A percentile compares a stretch with the other conserved stretches of the same genome.
These are phyloP conservation scores for Athene cunicularia DNA, from an alignment of 2,113 vertebrate genomes.

Conservation along the genomic window DNA sequence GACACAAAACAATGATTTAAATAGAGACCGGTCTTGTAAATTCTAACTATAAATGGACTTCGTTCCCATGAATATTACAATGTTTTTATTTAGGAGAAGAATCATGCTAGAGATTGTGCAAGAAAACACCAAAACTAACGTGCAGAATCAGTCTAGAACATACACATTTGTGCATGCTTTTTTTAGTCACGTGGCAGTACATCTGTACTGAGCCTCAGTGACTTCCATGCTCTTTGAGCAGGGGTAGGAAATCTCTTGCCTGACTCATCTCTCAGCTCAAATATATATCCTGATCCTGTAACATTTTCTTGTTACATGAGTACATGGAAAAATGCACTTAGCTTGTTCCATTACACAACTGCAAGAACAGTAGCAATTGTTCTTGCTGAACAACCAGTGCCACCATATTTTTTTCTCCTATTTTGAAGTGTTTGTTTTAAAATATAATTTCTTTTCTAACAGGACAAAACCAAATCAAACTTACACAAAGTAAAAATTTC, in stretches of 20 bases:
- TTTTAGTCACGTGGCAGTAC: fast-evolving
- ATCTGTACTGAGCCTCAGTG: neutral
- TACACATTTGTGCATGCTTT: neutral
- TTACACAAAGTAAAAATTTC: neutral
- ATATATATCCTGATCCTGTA: neutral
- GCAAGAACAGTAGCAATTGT: neutral
- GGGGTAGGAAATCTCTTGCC: neutral
- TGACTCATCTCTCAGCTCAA: neutral
- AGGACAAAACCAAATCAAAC: neutral
- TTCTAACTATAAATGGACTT: neutral
- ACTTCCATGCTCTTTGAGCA: neutral
- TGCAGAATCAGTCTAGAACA: neutral
- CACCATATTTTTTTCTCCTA: neutral
- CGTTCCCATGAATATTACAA: neutral
- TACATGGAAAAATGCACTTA: neutral
- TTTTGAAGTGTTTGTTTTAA: neutral
- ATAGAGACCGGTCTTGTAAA: neutral
- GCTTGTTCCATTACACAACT: neutral
- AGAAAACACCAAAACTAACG: neutral
- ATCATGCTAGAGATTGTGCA: no score
- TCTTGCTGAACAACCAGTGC: neutral
- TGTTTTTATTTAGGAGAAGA: neutral
- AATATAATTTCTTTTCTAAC: neutral
- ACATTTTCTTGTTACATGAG: neutral
- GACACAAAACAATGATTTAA: neutral